Conservation (phyloP, 2,113 vertebrate genomes). For the Pionites leucogaster region DNA sequence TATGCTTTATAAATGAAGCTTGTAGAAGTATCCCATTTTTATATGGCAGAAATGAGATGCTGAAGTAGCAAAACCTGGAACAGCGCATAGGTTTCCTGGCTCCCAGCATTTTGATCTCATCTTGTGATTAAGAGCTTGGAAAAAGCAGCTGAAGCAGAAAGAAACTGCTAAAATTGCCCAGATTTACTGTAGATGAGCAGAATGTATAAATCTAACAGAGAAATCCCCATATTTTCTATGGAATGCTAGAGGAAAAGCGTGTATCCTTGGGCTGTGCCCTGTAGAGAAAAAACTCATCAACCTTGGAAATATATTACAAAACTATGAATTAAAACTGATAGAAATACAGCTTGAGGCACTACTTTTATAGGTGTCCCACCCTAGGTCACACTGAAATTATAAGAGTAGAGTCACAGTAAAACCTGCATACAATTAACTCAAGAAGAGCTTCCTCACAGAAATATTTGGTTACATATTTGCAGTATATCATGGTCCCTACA, state of each 20-base stretch:
- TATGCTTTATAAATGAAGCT: neutral
- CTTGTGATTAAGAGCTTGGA: neutral
- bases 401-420: neutral
- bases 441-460: neutral
- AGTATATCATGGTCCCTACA: neutral
- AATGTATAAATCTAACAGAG: neutral
- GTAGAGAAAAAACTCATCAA: accelerated
- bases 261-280: neutral
- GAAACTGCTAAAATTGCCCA: neutral
- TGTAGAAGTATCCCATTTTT: neutral
- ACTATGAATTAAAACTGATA: neutral
- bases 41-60: neutral
- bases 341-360: neutral
- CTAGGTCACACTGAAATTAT: neutral
- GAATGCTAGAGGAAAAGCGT: neutral
- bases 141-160: neutral
- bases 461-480: neutral
- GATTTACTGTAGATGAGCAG: neutral
- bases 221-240: neutral
- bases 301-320: neutral
- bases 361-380: neutral
- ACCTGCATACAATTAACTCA: neutral
- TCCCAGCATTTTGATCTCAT: neutral
- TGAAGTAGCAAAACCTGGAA: neutral
- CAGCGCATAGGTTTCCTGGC: neutral